Conservation (phyloP, 2,888 invertebrate genomes). For the Homarus gammarus region DNA sequence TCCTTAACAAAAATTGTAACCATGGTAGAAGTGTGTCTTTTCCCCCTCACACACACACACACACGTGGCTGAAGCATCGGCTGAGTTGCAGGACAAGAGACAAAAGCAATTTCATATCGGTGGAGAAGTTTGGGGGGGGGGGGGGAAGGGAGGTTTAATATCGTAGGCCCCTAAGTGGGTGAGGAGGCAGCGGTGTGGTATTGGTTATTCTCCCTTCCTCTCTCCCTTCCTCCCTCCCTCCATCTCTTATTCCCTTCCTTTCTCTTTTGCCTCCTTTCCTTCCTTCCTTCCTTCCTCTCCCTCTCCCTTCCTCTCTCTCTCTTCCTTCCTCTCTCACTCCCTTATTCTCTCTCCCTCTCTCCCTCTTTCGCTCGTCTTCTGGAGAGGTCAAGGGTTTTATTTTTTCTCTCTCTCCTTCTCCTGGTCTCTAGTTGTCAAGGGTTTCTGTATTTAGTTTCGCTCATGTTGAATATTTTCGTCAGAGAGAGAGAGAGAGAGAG, state of each 20-base stretch:
- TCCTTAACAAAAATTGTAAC: too few species aligned
- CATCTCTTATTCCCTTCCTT: background rate
- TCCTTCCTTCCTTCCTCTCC: background rate
- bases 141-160: background rate
- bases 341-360: too few species aligned
- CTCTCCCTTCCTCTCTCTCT: background rate
- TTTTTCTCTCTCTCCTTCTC: too few species aligned
- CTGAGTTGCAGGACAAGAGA: background rate
- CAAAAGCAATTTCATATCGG: background rate
- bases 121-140: background rate
- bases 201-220: background rate
- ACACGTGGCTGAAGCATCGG: background rate
- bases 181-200: background rate
- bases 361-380: too few species aligned
- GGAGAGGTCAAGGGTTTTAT: too few species aligned
- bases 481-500: too few species aligned
- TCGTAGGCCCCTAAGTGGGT: background rate
- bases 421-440: too few species aligned
- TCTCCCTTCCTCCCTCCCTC: background rate
- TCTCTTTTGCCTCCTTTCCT: background rate
- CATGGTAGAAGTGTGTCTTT: too few species aligned
- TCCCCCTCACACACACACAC: background rate
- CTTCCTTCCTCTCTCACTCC: background rate
- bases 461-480: too few species aligned
- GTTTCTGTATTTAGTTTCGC: too few species aligned